Conservation (phyloP, 2,113 vertebrate species). For the Podarcis raffonei region DNA sequence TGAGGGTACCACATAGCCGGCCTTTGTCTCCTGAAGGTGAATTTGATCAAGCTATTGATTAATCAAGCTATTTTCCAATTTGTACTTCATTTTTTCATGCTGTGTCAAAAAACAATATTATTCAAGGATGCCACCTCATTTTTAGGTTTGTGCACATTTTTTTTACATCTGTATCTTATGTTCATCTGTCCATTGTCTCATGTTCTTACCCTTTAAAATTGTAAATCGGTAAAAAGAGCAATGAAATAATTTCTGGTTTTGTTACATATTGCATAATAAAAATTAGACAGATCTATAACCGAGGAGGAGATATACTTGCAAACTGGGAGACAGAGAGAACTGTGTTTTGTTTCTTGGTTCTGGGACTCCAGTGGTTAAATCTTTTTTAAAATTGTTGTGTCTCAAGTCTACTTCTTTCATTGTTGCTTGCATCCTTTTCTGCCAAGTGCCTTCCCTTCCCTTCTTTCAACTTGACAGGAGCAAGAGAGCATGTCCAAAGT, state of each 20-base stretch:
- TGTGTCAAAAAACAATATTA: not conserved
- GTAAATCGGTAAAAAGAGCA: not conserved
- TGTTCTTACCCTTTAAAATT: not conserved
- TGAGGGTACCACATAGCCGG: not conserved
- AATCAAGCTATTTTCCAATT: not conserved
- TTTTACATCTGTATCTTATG: not conserved
- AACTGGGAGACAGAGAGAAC: not conserved
- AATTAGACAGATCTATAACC: not conserved
- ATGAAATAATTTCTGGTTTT: not conserved
- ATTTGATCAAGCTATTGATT: not conserved
- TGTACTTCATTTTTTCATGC: not conserved
- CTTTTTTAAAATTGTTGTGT: conserved; percentile 1
- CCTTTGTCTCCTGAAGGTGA: not conserved
- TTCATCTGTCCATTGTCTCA: not conserved
- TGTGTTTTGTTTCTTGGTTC: not conserved
- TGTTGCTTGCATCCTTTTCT: not conserved
- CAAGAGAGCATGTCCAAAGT: not conserved
- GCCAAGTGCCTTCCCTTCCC: not conserved
- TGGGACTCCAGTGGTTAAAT: not conserved
- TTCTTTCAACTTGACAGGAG: conserved; percentile 28
- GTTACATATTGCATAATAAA: not conserved
- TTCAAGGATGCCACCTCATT: not conserved
- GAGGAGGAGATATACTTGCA: not conserved
- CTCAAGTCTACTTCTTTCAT: not conserved
- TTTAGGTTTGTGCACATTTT: not conserved